phyloP scores from a whole-genome alignment of 2,113 vertebrate genomes.

The Siphamia tubifer region DNA sequence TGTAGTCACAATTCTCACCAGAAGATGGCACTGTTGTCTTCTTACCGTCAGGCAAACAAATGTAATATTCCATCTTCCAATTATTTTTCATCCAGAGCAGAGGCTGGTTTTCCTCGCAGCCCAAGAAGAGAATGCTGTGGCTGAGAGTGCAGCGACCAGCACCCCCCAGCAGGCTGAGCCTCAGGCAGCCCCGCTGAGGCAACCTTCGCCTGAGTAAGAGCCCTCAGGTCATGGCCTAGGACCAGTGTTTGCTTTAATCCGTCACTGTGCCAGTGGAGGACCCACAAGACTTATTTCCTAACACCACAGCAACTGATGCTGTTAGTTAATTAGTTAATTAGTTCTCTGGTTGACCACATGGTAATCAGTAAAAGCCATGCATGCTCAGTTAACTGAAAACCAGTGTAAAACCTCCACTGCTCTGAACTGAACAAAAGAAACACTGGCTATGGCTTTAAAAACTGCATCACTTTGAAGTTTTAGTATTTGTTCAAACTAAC shows the following conservation, averaged over 20 bases:
- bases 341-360: not conserved
- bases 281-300: not conserved
- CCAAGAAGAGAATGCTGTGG: constrained; percentile 86
- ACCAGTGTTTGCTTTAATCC: constrained; percentile 13
- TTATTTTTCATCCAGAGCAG: constrained; percentile 81
- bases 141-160: constrained; percentile 81
- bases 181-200: constrained; percentile 83
- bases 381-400: not conserved
- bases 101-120: constrained; percentile 89
- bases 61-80: not conserved
- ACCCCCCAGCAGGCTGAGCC: constrained; percentile 87
- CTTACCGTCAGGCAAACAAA: not conserved
- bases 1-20: constrained; percentile 1
- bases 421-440: not conserved
- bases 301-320: constrained; percentile 3
- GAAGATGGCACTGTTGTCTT: constrained; percentile 28
- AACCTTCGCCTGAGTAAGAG: constrained; percentile 84
- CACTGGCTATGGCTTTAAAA: too few species aligned
- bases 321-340: too few species aligned
- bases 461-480: not conserved
- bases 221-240: constrained; percentile 2
- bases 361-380: not conserved
- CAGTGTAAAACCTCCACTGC: not conserved
- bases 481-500: not conserved
- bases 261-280: constrained; percentile 3